Conservation (phyloP, 2,888 invertebrate genomes). For the Scaptomyza cyrtandrae region DNA sequence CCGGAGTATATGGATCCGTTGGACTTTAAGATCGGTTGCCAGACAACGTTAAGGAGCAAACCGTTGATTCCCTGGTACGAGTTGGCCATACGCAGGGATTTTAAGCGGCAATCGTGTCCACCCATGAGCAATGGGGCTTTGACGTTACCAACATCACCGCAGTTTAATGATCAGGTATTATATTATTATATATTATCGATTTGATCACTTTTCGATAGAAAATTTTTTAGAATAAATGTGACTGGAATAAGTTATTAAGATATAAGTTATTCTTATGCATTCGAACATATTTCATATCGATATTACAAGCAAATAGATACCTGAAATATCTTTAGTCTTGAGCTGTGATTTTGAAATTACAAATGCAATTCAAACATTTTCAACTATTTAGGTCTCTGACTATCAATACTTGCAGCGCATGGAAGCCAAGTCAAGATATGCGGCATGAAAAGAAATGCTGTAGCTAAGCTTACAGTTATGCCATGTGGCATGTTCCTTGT, state of each 20-base stretch:
- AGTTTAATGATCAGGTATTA: constrained; percentile 77
- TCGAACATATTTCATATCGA: not conserved
- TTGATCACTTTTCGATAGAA: no score
- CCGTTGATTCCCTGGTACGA: constrained; percentile 95
- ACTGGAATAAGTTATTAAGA: no score
- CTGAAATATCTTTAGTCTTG: not conserved
- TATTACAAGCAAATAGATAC: no score
- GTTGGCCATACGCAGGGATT: constrained; percentile 90
- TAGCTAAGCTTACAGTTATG: constrained; percentile 28
- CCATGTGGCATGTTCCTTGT: constrained; percentile 48
- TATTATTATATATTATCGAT: no score
- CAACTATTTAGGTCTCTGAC: constrained; percentile 1
- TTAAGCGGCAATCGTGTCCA: constrained; percentile 92
- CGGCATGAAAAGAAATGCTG: constrained; percentile 30
- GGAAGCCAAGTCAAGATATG: constrained; percentile 4
- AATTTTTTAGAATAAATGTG: no score
- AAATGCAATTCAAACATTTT: constrained; percentile 8
- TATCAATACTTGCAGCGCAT: constrained; percentile 4
- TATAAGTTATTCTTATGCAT: no score
- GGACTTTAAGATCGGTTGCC: constrained; percentile 89
- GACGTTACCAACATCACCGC: constrained; percentile 62
- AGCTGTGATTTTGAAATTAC: not conserved
- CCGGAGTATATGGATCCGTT: constrained; percentile 85
- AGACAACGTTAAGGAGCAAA: constrained; percentile 88
- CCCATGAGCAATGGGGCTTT: constrained; percentile 85